Evolutionary conservation across 2,888 invertebrate species (phyloP), one percentile per base, ranked within the genome.

Genomic region (Terebella lapidaria): DNA sequence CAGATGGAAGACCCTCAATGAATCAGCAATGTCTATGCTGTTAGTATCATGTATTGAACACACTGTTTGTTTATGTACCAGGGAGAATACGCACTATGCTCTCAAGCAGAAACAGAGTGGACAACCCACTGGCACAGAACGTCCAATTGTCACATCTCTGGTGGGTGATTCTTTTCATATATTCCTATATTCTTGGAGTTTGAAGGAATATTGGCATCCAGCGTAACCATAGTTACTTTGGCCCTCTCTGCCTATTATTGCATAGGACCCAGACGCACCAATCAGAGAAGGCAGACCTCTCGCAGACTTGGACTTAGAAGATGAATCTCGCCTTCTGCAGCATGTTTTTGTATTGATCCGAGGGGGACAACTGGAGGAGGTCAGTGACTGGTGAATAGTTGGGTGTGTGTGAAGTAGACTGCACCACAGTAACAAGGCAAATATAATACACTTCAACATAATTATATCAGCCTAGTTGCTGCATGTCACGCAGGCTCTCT

Each of bases 251-350:
- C 10, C 42, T 35, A 35, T 15, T 35, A 35, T 25, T 29, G 42
- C 58, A n/a, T 56, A 78, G 77, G 94, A 95, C 81, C 94, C 94
- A 1, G 94, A 95, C 85, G 94, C 94, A 24, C 90, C 91, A 0
- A 83, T 87, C 53, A 84, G 92, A 55, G 89, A 92, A 74, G 87
- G 87, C 56, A 87, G 86, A 73, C 86, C 87, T 1, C 82, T 94
- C 30, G 93, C 94, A 79, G 89, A 92, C 71, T 84, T 94, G 66
- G 95, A 95, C 79, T 69, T 82, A 74, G 91, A 91, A 77, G 94
- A 94, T 82, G 89, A 90, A 69, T 76, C 79, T 22, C 79, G 85
- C 24, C 72, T 89, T 30, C 79, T 85, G 5, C 83, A 84, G 51
- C 84, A 86, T 76, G 83, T 90, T 58, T 91, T 91, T 74, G 83